A percentile compares a stretch with the other conserved stretches of the same genome.
phyloP scores from a whole-genome alignment of 2,888 invertebrate genomes.

The Neoascia interrupta region DNA sequence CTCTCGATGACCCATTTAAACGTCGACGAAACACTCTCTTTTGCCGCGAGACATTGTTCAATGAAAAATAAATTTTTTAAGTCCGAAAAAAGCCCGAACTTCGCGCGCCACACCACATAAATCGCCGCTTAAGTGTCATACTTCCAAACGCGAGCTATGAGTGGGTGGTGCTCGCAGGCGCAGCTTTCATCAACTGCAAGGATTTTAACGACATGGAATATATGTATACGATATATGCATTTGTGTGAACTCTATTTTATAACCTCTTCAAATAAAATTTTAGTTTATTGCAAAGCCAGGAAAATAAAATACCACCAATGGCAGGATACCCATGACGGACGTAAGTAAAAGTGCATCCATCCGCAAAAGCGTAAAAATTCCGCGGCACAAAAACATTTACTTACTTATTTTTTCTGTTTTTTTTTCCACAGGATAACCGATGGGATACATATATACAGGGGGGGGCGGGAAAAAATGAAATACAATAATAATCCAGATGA shows the following conservation, averaged over 20 bases:
- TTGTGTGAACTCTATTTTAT: slow-evolving; percentile 39
- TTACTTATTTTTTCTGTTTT: slow-evolving; percentile 52
- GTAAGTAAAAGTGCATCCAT: slow-evolving; percentile 59
- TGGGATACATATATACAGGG: neutral
- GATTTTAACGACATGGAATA: too few relatives aligned
- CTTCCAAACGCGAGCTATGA: neutral
- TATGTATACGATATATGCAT: neutral
- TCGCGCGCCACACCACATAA: slow-evolving; percentile 16
- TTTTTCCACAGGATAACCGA: slow-evolving; percentile 28
- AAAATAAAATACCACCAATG: neutral
- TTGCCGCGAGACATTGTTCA: slow-evolving; percentile 23
- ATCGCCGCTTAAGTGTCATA: slow-evolving; percentile 29
- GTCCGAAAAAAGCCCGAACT: slow-evolving; percentile 34
- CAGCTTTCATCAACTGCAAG: slow-evolving; percentile 49
- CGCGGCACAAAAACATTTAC: slow-evolving; percentile 55
- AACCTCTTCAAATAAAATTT: slow-evolving; percentile 65
- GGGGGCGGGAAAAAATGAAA: slow-evolving; percentile 4
- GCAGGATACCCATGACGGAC: slow-evolving; percentile 47
- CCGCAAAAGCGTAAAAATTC: slow-evolving; percentile 30
- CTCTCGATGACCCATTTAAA: slow-evolving; percentile 60
- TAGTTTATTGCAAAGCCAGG: slow-evolving; percentile 54
- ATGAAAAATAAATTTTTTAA: slow-evolving; percentile 59
- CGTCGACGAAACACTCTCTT: slow-evolving; percentile 31
- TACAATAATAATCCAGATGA: slow-evolving; percentile 67
- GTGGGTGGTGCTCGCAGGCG: neutral